phyloP scores from a whole-genome alignment of 2,113 vertebrate genomes.

The Pseudorasbora parva region DNA sequence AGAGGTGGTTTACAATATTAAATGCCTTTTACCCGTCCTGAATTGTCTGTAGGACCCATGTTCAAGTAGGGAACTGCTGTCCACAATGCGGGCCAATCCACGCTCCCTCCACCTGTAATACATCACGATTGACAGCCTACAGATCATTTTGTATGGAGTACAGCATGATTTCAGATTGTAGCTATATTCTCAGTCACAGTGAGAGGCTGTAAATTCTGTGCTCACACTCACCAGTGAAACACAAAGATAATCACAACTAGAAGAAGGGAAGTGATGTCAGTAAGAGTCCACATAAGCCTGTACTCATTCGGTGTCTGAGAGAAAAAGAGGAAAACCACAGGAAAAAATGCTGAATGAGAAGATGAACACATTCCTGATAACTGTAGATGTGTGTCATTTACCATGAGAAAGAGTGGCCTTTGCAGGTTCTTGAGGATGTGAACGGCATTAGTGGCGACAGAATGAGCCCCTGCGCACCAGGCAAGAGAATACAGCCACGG shows the following conservation, averaged over 20 bases:
- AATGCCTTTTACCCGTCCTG: slow-evolving; percentile 74
- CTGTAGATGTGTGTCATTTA: slow-evolving; percentile 64
- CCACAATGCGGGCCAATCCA: slow-evolving; percentile 71
- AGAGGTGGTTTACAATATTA: not conserved
- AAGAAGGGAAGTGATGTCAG: slow-evolving; percentile 76
- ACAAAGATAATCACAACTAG: slow-evolving; percentile 79
- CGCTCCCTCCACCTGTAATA: slow-evolving; percentile 80
- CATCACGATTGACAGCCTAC: not conserved
- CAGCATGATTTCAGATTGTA: not conserved
- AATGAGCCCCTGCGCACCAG: slow-evolving; percentile 87
- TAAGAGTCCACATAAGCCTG: slow-evolving; percentile 81
- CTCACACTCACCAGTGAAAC: slow-evolving; percentile 84
- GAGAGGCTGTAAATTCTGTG: not conserved
- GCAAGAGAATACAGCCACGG: slow-evolving; percentile 91
- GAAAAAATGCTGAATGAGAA: not conserved
- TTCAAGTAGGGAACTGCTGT: slow-evolving; percentile 64
- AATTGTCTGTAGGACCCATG: slow-evolving; percentile 81
- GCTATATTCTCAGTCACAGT: not conserved
- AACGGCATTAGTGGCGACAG: slow-evolving; percentile 85
- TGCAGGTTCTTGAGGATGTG: slow-evolving; percentile 73
- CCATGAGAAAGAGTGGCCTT: slow-evolving; percentile 86
- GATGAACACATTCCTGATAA: not conserved
- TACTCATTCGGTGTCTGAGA: slow-evolving; percentile 83
- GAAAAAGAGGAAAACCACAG: not conserved
- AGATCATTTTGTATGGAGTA: not conserved